These are phyloP conservation scores for Machimus rusticus DNA, from an alignment of 2,888 invertebrate species.

Conservation along the genomic window DNA sequence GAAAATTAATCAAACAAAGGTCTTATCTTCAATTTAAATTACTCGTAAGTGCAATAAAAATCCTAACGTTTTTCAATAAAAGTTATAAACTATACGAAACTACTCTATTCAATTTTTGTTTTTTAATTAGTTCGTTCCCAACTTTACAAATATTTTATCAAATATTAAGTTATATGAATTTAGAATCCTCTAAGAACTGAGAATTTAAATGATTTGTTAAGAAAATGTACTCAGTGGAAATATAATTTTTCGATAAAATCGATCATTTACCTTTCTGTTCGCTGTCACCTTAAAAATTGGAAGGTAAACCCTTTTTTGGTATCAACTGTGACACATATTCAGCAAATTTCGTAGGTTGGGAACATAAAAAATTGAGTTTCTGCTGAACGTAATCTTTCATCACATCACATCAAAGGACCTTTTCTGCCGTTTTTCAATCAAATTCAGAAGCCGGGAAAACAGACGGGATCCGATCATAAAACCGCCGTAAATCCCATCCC, in stretches of 20 bases:
- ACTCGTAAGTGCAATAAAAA: too few species aligned
- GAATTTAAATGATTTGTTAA: not conserved
- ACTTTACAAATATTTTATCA: too few species aligned
- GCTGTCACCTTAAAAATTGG: not conserved
- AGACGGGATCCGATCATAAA: not conserved
- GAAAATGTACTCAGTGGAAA: not conserved
- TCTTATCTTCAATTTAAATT: too few species aligned
- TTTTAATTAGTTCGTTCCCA: too few species aligned
- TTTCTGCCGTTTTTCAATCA: not conserved
- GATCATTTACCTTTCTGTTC: not conserved
- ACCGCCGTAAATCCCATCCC: not conserved
- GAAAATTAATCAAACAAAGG: too few species aligned
- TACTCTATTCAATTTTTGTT: too few species aligned
- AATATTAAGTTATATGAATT: too few species aligned
- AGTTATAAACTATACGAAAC: too few species aligned
- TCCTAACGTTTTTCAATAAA: too few species aligned
- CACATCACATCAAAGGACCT: not conserved
- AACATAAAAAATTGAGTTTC: not conserved
- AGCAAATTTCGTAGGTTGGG: not conserved
- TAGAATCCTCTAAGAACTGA: too few species aligned
- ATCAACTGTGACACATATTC: not conserved
- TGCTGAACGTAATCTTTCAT: not conserved
- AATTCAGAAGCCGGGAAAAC: not conserved
- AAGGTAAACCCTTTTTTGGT: not conserved
- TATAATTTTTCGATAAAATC: not conserved